These are phyloP conservation scores for Stenopsyche tienmushanensis DNA, from an alignment of 1,140 invertebrate genomes.

Conservation along the genomic window DNA sequence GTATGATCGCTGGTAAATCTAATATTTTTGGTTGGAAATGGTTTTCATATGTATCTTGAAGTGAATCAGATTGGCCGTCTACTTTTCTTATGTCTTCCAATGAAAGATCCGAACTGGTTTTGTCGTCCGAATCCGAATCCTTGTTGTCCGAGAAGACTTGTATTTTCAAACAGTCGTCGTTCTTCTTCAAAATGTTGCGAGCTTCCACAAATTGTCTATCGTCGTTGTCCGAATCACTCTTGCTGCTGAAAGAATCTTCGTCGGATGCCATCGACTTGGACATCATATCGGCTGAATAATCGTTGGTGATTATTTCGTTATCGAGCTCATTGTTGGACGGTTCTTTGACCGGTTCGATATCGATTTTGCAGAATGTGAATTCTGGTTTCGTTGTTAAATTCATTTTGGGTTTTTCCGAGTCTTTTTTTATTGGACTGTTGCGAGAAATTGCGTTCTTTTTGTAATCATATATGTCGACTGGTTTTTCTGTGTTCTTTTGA, in stretches of 20 bases:
- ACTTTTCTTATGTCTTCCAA: constrained; percentile 52
- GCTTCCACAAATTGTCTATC: constrained; percentile 54
- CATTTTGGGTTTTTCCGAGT: constrained; percentile 60
- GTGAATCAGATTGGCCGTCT: constrained; percentile 48
- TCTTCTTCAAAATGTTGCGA: constrained; percentile 44
- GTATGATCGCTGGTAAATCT: constrained; percentile 53
- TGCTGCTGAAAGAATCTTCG: constrained; percentile 54
- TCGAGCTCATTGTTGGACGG: constrained; percentile 31
- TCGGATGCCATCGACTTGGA: constrained; percentile 55
- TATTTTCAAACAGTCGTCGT: constrained; percentile 55
- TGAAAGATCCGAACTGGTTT: constrained; percentile 41
- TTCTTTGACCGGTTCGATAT: constrained; percentile 48
- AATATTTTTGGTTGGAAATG: constrained; percentile 55
- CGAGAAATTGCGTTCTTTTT: constrained; percentile 60
- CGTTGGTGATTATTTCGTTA: constrained; percentile 32
- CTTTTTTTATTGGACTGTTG: constrained; percentile 60
- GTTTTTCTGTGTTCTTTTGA: constrained; percentile 41
- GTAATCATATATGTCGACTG: constrained; percentile 51
- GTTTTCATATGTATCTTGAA: constrained; percentile 43
- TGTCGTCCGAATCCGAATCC: constrained; percentile 43
- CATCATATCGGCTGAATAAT: constrained; percentile 45
- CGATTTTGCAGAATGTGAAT: constrained; percentile 58
- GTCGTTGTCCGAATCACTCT: constrained; percentile 55
- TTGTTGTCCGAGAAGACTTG: constrained; percentile 52
- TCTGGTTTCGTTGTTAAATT: constrained; percentile 57